Conservation (phyloP, 2,888 invertebrate genomes). For the Platerodrilus igneus region DNA sequence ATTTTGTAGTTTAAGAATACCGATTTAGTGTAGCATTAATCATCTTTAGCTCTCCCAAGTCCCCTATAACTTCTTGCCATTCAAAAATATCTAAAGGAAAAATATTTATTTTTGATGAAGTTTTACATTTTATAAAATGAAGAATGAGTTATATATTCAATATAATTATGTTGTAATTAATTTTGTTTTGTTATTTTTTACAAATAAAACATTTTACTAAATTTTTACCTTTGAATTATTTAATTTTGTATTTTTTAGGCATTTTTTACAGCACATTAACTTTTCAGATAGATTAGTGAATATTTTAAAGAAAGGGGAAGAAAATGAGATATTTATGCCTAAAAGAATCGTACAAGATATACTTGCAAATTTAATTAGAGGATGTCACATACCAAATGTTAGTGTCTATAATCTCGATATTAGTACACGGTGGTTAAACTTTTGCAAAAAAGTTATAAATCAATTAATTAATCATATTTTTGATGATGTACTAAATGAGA, state of each 20-base stretch:
- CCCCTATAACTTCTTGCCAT: too few species aligned
- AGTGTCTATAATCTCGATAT: slow-evolving; percentile 5
- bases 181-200: too few species aligned
- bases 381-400: slow-evolving; percentile 10
- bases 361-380: slow-evolving; percentile 10
- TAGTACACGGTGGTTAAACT: slow-evolving; percentile 9
- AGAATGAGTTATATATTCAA: too few species aligned
- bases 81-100: too few species aligned
- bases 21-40: too few species aligned
- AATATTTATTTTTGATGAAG: too few species aligned
- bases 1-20: too few species aligned
- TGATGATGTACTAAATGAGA: slow-evolving; percentile 2
- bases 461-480: slow-evolving; percentile 9
- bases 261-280: not conserved
- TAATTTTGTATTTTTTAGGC: slow-evolving; percentile 8
- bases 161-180: too few species aligned
- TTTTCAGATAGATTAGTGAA: slow-evolving; percentile 8
- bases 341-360: slow-evolving; percentile 13
- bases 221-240: not conserved
- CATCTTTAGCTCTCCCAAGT: too few species aligned
- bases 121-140: too few species aligned
- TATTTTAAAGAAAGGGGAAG: not conserved
- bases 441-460: slow-evolving; percentile 9
- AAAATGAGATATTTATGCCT: slow-evolving; percentile 4
- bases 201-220: too few species aligned